Base-by-base conservation (phyloP, 1,140 invertebrate genomes). In the Nasonia vitripennis region DNA sequence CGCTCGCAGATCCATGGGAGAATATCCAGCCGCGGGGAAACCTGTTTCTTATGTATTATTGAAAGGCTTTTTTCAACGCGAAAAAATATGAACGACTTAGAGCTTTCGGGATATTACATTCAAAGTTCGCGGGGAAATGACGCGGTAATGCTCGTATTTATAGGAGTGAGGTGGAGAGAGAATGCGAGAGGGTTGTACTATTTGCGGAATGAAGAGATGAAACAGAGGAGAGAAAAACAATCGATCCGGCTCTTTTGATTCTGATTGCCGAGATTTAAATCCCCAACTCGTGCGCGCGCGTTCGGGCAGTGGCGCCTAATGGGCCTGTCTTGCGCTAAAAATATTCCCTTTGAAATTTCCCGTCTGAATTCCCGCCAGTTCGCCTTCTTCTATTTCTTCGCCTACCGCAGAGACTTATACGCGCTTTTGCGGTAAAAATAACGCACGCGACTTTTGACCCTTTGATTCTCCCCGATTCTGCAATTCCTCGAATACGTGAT, bases 321-420 rank as follows among this genome's bases (percentile, higher is more conserved):
- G 83, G 62, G 62, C 41, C 74, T 27, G 71, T 51, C 83, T 51
- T 67, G 41, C 11, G 67, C 75, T 79, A 78, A 84, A 84, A 79
- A 84, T 84, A 84, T 51, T 77, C 45, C 41, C 83, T 84, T 79
- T 79, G 77, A 84, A 84, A 84, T 78, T 84, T 79, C 48, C 83
- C 67, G 45, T 78, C 68, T 37, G 73, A 84, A 51, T 71, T 71
- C 77, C 12, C 81, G 14, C 68, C 4, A 6, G 3, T 62, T n/a
- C 31, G 12, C 81, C 31, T 41, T 55, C 17, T 67, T 83, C 45
- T 73, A 51, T 78, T 79, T 74, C 55, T 71, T 79, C 55, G 41
- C 82, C 75, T 45, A 48, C n/a, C 23, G 37, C 77, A 48, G 77
- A 23, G 9, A 37, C n/a, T 62, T 77, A 55, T 31, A 51, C 55